Evolutionary conservation across 2,113 vertebrate genomes (phyloP).

Genomic region (Odocoileus hemionus): DNA sequence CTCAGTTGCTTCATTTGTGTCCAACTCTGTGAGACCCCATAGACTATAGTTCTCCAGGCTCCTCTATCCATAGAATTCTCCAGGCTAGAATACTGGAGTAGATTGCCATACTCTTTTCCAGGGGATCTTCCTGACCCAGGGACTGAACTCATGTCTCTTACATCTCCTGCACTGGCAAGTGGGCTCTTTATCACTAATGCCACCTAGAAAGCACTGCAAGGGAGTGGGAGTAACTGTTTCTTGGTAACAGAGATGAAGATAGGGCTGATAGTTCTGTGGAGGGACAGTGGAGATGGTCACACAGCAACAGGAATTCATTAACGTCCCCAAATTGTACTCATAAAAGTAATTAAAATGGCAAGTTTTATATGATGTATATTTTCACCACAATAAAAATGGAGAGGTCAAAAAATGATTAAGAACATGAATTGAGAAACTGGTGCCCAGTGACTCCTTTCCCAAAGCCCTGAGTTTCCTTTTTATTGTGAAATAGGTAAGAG

Average conservation of each 20-base stretch:
- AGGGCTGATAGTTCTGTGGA: neutral
- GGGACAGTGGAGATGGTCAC: neutral
- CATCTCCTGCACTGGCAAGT: neutral
- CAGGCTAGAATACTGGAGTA: neutral
- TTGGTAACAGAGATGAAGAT: neutral
- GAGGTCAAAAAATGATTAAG: neutral
- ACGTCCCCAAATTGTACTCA: neutral
- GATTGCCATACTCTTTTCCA: neutral
- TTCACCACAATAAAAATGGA: neutral
- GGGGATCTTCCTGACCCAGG: neutral
- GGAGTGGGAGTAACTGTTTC: neutral
- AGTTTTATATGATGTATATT: neutral
- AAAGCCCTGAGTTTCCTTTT: neutral
- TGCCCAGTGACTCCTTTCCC: neutral
- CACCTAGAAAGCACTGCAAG: neutral
- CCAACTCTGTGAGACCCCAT: neutral
- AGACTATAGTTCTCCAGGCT: neutral
- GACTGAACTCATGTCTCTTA: neutral
- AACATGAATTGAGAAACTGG: neutral
- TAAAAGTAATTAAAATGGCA: neutral
- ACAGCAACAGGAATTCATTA: neutral
- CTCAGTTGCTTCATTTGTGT: neutral
- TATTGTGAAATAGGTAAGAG: neutral
- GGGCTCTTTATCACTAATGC: rapidly evolving
- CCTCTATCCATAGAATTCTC: neutral